Conservation (phyloP, 2,797 vertebrate species). For the Pygocentrus nattereri region DNA sequence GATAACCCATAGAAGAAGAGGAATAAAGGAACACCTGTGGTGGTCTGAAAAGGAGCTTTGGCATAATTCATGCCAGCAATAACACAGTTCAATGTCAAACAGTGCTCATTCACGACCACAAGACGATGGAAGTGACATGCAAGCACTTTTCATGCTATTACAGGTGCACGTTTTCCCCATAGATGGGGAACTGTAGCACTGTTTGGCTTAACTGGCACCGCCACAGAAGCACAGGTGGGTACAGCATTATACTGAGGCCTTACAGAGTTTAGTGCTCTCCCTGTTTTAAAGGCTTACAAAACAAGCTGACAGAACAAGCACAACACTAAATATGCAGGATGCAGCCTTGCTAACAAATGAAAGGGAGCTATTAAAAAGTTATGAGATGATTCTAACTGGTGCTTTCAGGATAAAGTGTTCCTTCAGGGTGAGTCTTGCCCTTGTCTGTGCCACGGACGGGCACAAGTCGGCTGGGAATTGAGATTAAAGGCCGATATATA, state of each 20-base stretch:
- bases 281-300: too few species aligned
- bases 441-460: too few species aligned
- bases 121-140: not conserved
- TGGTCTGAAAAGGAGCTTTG: not conserved
- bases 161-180: too few species aligned
- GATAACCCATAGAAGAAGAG: not conserved
- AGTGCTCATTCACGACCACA: not conserved
- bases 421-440: too few species aligned
- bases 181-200: too few species aligned
- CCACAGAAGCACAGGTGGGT: not conserved
- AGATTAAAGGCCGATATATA: too few species aligned
- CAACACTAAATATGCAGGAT: not conserved
- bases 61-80: not conserved
- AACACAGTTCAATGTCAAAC: not conserved
- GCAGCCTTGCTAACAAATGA: not conserved
- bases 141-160: not conserved
- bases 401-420: too few species aligned
- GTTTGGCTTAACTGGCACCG: not conserved
- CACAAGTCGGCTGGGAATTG: too few species aligned
- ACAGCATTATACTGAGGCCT: not conserved
- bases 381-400: too few species aligned
- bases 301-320: not conserved
- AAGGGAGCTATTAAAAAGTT: not conserved
- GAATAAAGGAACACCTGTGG: conserved; percentile 15
- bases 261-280: not conserved